phyloP scores from a whole-genome alignment of 2,113 vertebrate species.

The Amphiprion ocellaris region DNA sequence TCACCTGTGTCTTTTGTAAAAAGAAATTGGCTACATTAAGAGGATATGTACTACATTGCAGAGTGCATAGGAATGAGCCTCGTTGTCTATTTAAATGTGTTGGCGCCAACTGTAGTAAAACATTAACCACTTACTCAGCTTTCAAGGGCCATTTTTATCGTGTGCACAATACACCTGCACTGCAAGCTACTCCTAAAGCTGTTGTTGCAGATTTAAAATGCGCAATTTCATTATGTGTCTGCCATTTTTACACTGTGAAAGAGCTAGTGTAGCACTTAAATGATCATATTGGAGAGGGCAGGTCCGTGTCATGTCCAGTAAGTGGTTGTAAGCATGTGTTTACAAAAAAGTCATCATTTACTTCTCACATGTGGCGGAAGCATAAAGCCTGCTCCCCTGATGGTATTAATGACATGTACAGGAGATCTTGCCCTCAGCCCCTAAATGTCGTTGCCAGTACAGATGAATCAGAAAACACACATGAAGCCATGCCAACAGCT shows the following conservation, averaged over 20 bases:
- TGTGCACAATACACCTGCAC: slow-evolving; percentile 34
- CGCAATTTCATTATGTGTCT: slow-evolving; percentile 47
- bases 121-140: slow-evolving; percentile 2
- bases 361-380: slow-evolving; percentile 19
- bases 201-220: slow-evolving; percentile 49
- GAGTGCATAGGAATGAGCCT: slow-evolving; percentile 55
- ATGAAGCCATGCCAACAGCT: slow-evolving; percentile 9
- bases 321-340: too few relatives aligned
- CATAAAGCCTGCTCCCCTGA: slow-evolving; percentile 38
- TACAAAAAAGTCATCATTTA: slow-evolving; percentile 50
- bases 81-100: slow-evolving; percentile 58
- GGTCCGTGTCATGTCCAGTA: too few relatives aligned
- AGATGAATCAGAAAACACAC: too few relatives aligned
- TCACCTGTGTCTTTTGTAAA: slow-evolving; percentile 37
- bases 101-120: slow-evolving; percentile 15
- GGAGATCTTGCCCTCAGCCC: not conserved
- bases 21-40: slow-evolving; percentile 16
- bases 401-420: slow-evolving; percentile 31
- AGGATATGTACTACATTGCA: slow-evolving; percentile 55
- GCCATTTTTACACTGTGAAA: slow-evolving; percentile 35
- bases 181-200: slow-evolving; percentile 11
- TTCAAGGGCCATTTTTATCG: not conserved
- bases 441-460: not conserved
- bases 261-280: slow-evolving; percentile 55
- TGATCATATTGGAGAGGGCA: slow-evolving; percentile 2